These are phyloP conservation scores for Thalassarche chlororhynchos DNA, from an alignment of 2,113 vertebrate species.

Conservation along the genomic window DNA sequence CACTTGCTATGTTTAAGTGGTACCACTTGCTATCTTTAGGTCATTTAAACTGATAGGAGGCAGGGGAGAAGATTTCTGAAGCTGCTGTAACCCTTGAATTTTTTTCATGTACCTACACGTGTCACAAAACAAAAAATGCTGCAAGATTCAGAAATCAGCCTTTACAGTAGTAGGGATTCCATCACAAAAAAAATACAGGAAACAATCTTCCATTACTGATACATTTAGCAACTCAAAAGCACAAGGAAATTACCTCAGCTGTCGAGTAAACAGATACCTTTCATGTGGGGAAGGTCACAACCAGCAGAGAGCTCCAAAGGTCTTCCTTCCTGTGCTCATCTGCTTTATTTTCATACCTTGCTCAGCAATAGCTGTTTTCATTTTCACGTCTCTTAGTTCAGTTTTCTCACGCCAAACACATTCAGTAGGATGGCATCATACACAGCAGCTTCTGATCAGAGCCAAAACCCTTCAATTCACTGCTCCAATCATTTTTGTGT, in stretches of 20 bases:
- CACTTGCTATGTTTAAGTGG: not conserved
- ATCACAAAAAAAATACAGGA: not conserved
- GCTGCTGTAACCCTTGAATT: not conserved
- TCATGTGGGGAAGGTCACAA: not conserved
- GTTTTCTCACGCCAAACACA: not conserved
- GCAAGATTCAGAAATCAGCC: not conserved
- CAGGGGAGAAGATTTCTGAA: not conserved
- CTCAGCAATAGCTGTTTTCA: not conserved
- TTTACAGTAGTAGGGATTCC: not conserved
- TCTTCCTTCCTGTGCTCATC: not conserved
- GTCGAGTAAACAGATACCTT: not conserved
- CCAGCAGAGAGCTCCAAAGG: not conserved
- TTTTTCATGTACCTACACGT: not conserved
- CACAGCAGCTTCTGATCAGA: not conserved
- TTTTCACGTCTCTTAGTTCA: not conserved
- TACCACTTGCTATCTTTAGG: not conserved
- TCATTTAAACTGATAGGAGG: not conserved
- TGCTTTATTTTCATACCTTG: not conserved
- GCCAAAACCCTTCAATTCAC: not conserved
- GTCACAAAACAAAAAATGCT: not conserved
- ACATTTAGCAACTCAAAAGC: not conserved
- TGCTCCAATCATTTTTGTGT: not conserved
- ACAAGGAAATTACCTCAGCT: not conserved
- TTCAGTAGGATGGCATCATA: not conserved
- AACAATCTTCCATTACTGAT: not conserved